Evolutionary conservation across 2,888 invertebrate genomes (phyloP), one percentile per base, ranked within the genome.

Genomic region (Cerceris rybyensis): DNA sequence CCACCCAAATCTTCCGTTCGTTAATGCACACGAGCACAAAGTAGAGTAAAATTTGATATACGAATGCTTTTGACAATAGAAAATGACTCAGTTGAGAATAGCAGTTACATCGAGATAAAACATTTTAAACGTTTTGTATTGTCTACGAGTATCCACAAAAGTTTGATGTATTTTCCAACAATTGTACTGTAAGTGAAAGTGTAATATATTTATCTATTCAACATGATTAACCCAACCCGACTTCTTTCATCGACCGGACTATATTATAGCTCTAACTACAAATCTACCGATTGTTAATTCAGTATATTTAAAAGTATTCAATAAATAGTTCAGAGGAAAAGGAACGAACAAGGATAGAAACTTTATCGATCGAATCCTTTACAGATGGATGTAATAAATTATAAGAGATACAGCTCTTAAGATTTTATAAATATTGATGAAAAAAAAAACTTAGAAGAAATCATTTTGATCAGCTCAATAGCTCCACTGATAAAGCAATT

Each of bases 171-270:
- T 87, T 87, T 90, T 85, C 82, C 84, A 84, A 82, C 78, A 85
- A 87, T 78, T 90, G 88, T 90, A 89, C 87, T 90, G 84, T 86
- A 85, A 86, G 86, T 85, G 84, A 88, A 87, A 88, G 86, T 88
- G 86, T 90, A 90, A 89, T 90, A 90, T 90, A 90, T 90, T 89
- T 90, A 87, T 89, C 87, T 90, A 88, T 83, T 87, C 86, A 84
- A 87, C 77, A 85, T 67, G 75, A 75, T n/a, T 5, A 57, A 68
- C 11, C 39, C 8, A 9, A 52, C 8, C 17, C 11, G 14, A 7
- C 14, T 55, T 11, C n/a, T 17, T 55, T 16, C 55, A 16, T 8
- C 46, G 4, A 28, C 28, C 28, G 28, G 28, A 4, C 28, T 28
- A 28, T 28, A 28, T 28, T 28, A 28, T 28, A 28, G 1, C 4